Evolutionary conservation across 2,113 vertebrate genomes (phyloP), one percentile per base, ranked within the genome.

Genomic region (Bostrychus sinensis): DNA sequence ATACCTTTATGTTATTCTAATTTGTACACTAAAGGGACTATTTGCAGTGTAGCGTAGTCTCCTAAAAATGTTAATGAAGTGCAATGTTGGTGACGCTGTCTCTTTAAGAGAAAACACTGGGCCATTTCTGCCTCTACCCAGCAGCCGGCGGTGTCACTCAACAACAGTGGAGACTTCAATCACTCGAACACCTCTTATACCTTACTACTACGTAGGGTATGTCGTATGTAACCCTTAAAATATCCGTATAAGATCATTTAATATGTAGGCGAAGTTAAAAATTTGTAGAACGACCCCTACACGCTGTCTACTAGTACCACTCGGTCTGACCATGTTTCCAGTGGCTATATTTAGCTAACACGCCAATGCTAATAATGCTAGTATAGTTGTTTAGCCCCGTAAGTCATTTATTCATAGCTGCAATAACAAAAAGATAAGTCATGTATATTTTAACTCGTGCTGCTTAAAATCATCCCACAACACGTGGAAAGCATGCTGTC

Each of bases 81-180:
- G 2, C 2, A 4, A 2, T 28, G n/a, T 51, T 28, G 13, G 25
- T 25, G 19, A 5, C 13, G 16, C 70, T 88, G 83, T 83, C 17
- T 22, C 89, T 91, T 92, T 91, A 91, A 91, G 78, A 78, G 56
- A 66, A 14, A n/a, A 25, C 56, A 64, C 50, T 78, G 81, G 71
- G 85, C 77, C 81, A 75, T 91, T 89, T 89, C 89, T 86, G 88
- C 86, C 65, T 32, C 11, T 38, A 38, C 38, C 55, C 87, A 88
- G 90, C 88, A 88, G 90, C 88, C 89, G 89, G 89, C 50, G 76
- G 88, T 89, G 90, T 91, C 91, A 89, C 70, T 91, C 88, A 90
- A 85, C 83, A 77, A 71, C 62, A 23, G 61, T 71, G 64, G 48
- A 85, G 78, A 88, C 76, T 72, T 75, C 61, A 83, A 73, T 60